Evolutionary conservation across 92 coral and sea anemone species (phyloP).

Genomic region (Epizoanthus ramosus): DNA sequence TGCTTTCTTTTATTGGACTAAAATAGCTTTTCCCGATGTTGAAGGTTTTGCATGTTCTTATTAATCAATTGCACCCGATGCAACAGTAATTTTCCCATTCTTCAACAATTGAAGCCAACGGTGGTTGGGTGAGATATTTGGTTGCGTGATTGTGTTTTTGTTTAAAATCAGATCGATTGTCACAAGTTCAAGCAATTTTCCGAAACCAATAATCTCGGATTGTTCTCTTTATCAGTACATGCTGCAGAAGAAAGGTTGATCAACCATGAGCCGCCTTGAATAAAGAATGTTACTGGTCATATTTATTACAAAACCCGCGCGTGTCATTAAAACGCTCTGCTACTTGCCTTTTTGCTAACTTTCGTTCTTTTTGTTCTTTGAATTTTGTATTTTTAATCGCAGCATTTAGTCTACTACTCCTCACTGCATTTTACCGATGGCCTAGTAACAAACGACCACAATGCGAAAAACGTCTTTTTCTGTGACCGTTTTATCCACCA

Average conservation of each 20-base stretch:
- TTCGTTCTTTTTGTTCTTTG: neutral
- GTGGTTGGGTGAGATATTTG: neutral
- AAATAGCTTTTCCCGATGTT: slow-evolving; percentile 27
- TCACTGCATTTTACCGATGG: neutral
- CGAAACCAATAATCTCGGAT: neutral
- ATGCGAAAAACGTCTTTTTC: too few relatives aligned
- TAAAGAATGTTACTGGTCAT: neutral
- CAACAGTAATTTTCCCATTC: slow-evolving; percentile 7
- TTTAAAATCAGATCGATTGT: neutral
- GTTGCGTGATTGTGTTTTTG: neutral
- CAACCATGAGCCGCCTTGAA: neutral
- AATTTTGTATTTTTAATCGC: neutral
- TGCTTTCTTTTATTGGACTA: neutral
- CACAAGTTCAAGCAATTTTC: neutral
- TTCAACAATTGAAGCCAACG: neutral
- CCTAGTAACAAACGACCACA: neutral
- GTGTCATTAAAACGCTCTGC: neutral
- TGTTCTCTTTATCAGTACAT: neutral
- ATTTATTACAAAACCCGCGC: slow-evolving; percentile 1
- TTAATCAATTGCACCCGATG: neutral
- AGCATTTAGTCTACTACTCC: neutral
- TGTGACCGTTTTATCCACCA: too few relatives aligned
- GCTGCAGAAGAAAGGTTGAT: neutral
- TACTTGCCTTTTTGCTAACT: neutral
- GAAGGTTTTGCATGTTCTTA: slow-evolving; percentile 6